Percentiles rank a stretch among this genome's conserved stretches.
These are phyloP conservation scores for Ctenopoma multispine DNA, from an alignment of 2,797 vertebrate genomes.

Conservation along the genomic window DNA sequence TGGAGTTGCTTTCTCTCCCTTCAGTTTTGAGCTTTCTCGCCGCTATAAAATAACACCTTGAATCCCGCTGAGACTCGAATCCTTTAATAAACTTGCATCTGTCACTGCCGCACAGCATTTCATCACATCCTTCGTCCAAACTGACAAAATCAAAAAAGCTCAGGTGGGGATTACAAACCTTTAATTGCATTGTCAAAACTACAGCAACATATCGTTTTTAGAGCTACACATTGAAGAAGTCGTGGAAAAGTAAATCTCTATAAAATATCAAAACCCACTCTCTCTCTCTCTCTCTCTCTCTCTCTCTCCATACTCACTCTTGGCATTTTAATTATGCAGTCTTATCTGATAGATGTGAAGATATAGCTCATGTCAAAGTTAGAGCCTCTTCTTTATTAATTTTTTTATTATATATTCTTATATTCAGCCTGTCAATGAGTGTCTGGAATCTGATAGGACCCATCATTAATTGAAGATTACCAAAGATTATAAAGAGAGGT, in stretches of 20 bases:
- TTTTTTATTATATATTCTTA: conserved; percentile 84
- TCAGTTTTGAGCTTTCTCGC: conserved; percentile 24
- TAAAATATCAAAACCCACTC: conserved; percentile 69
- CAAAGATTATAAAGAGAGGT: conserved; percentile 70
- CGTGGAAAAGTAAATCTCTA: conserved; percentile 77
- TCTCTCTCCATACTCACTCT: conserved; percentile 67
- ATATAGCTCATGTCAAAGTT: conserved; percentile 83
- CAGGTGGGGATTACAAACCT: conserved; percentile 76
- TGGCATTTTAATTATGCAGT: conserved; percentile 88
- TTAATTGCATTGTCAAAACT: conserved; percentile 84
- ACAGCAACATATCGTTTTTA: conserved; percentile 61
- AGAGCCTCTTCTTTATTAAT: conserved; percentile 84
- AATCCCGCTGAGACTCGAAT: conserved; percentile 39
- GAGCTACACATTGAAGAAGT: conserved; percentile 73
- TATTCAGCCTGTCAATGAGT: conserved; percentile 81
- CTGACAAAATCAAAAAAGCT: conserved; percentile 63
- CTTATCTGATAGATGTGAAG: conserved; percentile 86
- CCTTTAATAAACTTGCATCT: conserved; percentile 71
- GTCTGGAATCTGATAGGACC: conserved; percentile 78
- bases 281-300: conserved; percentile 28
- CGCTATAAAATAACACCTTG: conserved; percentile 28
- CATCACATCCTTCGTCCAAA: conserved; percentile 57
- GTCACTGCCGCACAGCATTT: conserved; percentile 51
- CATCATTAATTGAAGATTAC: conserved; percentile 81
- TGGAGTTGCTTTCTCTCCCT: conserved; percentile 19